These are phyloP conservation scores for Polyommatus iphigenia DNA, from an alignment of 2,888 invertebrate genomes.

Conservation along the genomic window DNA sequence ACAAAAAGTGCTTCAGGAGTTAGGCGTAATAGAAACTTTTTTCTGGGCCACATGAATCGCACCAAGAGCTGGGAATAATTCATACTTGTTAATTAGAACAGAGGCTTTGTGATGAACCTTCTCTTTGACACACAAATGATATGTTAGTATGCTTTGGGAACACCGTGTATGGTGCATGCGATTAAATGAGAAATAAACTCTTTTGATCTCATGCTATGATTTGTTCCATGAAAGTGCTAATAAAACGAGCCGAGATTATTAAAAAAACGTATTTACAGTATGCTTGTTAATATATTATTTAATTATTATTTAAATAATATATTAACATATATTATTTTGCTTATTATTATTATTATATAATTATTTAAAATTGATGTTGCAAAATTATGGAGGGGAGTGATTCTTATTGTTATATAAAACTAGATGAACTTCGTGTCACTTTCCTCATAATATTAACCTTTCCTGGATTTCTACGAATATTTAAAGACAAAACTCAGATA, in stretches of 20 bases:
- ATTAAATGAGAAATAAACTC: conserved; percentile 9
- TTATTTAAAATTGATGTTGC: too few relatives aligned
- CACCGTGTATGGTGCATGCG: not conserved
- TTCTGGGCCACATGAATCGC: conserved; percentile 46
- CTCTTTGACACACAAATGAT: conserved; percentile 33
- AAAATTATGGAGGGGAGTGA: too few relatives aligned
- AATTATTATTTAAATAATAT: too few relatives aligned
- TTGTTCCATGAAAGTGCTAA: not conserved
- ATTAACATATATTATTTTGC: too few relatives aligned
- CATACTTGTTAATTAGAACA: conserved; percentile 40
- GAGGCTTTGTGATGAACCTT: conserved; percentile 8
- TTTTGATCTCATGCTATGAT: not conserved
- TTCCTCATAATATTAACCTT: too few relatives aligned
- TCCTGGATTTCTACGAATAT: too few relatives aligned
- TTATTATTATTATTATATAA: too few relatives aligned
- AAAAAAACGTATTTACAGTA: too few relatives aligned
- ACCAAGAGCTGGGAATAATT: conserved; percentile 39
- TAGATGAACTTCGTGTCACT: too few relatives aligned
- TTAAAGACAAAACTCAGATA: too few relatives aligned
- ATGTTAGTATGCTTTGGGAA: conserved; percentile 25
- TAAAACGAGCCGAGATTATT: not conserved
- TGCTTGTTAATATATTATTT: too few relatives aligned
- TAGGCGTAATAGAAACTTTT: conserved; percentile 46
- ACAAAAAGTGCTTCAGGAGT: conserved; percentile 46
- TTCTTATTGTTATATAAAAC: too few relatives aligned